Evolutionary conservation across 2,797 vertebrate genomes (phyloP).

Genomic region (Labroides dimidiatus): DNA sequence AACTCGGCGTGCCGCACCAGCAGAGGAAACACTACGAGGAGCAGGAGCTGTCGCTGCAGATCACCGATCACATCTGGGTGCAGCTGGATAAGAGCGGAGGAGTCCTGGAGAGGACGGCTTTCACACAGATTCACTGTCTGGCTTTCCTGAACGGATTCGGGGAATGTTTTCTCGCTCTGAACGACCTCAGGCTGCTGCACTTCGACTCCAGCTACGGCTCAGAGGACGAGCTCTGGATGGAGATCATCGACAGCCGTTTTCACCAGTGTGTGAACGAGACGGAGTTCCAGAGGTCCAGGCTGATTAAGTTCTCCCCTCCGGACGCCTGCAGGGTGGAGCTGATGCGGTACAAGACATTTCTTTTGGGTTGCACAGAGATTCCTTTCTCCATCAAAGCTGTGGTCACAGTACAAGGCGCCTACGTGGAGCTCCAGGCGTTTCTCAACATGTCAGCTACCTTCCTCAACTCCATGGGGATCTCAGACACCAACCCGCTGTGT

Average conservation of each 20-base stretch:
- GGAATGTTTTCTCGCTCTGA: constrained; percentile 94
- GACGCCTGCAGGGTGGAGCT: constrained; percentile 94
- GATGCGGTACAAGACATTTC: constrained; percentile 90
- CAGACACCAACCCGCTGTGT: constrained; percentile 81
- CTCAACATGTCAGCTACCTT: constrained; percentile 87
- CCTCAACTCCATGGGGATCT: constrained; percentile 49
- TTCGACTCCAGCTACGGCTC: constrained; percentile 86
- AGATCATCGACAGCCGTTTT: constrained; percentile 88
- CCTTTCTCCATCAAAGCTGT: constrained; percentile 92
- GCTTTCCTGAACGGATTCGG: constrained; percentile 89
- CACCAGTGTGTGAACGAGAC: constrained; percentile 88
- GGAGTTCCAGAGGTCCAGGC: constrained; percentile 87
- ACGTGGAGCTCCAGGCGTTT: constrained; percentile 94
- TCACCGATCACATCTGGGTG: constrained; percentile 94
- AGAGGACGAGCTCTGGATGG: constrained; percentile 87
- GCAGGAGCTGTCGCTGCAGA: constrained; percentile 92
- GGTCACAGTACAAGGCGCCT: constrained; percentile 94
- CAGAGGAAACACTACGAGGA: constrained; percentile 91
- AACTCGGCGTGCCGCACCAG: constrained; percentile 80
- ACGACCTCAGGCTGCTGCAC: constrained; percentile 89
- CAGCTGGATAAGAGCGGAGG: constrained; percentile 87
- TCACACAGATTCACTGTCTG: constrained; percentile 92
- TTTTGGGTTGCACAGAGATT: constrained; percentile 80
- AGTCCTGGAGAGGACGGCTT: constrained; percentile 82
- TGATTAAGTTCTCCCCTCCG: constrained; percentile 90